Evolutionary conservation across 2,113 vertebrate genomes (phyloP), one percentile per base, ranked within the genome.

Genomic region (Lates calcarifer): DNA sequence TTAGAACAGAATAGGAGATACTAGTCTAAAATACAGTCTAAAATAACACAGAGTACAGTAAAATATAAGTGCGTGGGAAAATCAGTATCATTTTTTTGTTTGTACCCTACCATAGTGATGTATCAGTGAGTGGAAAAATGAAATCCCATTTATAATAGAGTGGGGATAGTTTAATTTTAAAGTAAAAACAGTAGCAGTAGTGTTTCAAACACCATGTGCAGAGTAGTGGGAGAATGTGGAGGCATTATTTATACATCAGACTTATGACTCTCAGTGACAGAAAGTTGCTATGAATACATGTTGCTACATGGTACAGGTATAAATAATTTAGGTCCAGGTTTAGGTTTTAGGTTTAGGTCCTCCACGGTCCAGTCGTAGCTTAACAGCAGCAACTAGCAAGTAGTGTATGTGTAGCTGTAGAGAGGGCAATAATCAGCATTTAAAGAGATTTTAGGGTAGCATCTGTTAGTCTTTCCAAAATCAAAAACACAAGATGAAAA

Each of bases 131-230:
- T 69, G 43, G 2, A 24, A 60, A 76, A 78, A 80, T 45, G 14
- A 58, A 79, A 85, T 67, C 60, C 4, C 74, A 56, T 80, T 77
- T 24, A 68, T 74, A 47, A 86, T 5, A 33, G 18, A 74, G 45
- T 37, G 51, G 56, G 39, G 20, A 22, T 85, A 60, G 84, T 89
- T 87, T 47, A n/a, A 84, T 77, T 68, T 86, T 9, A 81, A 87
- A 70, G 47, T 75, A 65, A 89, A 82, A 85, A 31, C 65, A 63
- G 64, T 6, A 3, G 20, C 63, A 72, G 74, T 29, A 58, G 72
- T 26, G 74, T 45, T 28, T 24, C 22, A 8, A 62, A 66, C 73
- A 22, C 55, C 18, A 0, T 0, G 33, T 63, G 77, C 58, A 56
- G 4, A 70, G 68, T 66, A 31, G 37, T 37, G 65, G 53, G 43